phyloP scores from a whole-genome alignment of 2,113 vertebrate genomes.

The Psilopsiagon aymara region DNA sequence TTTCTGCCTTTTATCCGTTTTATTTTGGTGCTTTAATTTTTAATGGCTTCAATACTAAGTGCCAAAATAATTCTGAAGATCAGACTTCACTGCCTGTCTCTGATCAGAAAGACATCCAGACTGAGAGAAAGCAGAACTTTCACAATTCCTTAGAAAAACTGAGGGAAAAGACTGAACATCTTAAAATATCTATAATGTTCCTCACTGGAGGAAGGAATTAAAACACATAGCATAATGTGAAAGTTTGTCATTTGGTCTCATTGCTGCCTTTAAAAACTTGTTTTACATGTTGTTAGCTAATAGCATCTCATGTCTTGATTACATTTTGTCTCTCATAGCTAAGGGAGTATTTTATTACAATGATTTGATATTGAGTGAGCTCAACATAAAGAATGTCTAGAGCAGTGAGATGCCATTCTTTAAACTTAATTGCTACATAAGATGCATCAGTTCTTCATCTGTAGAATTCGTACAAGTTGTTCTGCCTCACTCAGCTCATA shows the following conservation, averaged over 20 bases:
- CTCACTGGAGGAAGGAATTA: not conserved
- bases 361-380: not conserved
- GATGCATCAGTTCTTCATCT: not conserved
- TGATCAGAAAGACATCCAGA: not conserved
- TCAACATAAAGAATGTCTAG: not conserved
- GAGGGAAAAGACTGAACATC: not conserved
- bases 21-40: not conserved
- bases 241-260: not conserved
- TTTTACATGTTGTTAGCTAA: not conserved
- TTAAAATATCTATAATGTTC: not conserved
- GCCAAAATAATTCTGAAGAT: not conserved
- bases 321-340: constrained; percentile 25
- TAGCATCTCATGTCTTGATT: not conserved
- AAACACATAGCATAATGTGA: not conserved
- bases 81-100: not conserved
- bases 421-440: constrained; percentile 15
- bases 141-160: not conserved
- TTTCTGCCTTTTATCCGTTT: not conserved
- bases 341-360: not conserved
- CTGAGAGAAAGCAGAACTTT: not conserved
- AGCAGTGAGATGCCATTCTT: not conserved
- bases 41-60: not conserved
- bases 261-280: not conserved
- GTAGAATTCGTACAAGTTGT: not conserved
- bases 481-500: not conserved